Percentiles rank a stretch among this genome's conserved stretches.
Evolutionary conservation across 2,113 vertebrate genomes (phyloP).

Genomic region (Pantherophis guttatus): DNA sequence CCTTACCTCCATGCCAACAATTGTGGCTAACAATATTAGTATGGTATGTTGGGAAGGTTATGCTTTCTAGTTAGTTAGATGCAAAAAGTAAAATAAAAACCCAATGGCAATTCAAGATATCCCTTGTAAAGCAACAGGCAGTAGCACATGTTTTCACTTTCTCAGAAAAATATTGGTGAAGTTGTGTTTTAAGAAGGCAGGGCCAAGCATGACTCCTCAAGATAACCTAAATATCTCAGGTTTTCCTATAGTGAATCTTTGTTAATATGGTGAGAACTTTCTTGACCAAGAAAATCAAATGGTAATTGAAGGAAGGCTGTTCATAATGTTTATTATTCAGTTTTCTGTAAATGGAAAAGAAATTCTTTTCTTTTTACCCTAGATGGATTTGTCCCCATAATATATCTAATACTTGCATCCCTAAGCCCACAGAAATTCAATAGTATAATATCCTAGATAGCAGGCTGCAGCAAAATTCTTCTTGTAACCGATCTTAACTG

Average conservation of each 20-base stretch:
- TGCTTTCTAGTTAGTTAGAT: conserved; percentile 34
- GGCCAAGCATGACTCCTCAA: conserved; percentile 68
- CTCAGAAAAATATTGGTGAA: conserved; percentile 71
- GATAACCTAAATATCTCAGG: conserved; percentile 67
- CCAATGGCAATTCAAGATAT: conserved; percentile 67
- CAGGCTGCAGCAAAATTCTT: conserved; percentile 15
- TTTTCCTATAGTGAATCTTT: conserved; percentile 56
- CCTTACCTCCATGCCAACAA: background rate
- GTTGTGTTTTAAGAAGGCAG: conserved; percentile 60
- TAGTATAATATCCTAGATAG: background rate
- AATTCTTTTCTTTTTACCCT: conserved; percentile 43
- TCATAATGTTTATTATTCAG: conserved; percentile 53
- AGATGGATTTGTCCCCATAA: background rate
- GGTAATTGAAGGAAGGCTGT: conserved; percentile 48
- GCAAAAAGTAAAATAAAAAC: conserved; percentile 47
- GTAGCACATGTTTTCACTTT: conserved; percentile 78
- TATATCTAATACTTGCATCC: conserved; percentile 2
- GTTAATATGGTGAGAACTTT: conserved; percentile 41
- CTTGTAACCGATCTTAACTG: conserved; percentile 2
- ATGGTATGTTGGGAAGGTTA: conserved; percentile 42
- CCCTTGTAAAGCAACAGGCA: conserved; percentile 61
- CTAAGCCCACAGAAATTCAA: conserved; percentile 9
- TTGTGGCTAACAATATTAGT: conserved; percentile 44
- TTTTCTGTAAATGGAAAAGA: conserved; percentile 35
- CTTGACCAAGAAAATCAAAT: conserved; percentile 60